Percentiles rank a stretch among this genome's conserved stretches.
phyloP scores from a whole-genome alignment of 2,797 vertebrate species.

The Aeoliscus strigatus region DNA sequence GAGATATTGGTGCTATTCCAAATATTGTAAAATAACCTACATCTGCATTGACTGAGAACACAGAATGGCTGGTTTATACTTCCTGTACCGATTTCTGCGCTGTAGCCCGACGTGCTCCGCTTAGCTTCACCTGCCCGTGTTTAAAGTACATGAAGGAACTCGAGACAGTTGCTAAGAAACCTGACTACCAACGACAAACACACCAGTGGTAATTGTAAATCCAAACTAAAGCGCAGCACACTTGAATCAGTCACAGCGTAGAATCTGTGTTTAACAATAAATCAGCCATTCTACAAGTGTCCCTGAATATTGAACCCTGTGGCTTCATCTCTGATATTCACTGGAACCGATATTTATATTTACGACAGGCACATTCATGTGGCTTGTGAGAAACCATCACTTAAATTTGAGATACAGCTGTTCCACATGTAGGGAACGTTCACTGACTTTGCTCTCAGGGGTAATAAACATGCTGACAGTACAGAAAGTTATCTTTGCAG shows the following conservation, averaged over 20 bases:
- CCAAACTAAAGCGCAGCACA: too few relatives aligned
- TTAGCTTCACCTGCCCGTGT: too few relatives aligned
- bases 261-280: not conserved
- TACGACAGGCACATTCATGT: not conserved
- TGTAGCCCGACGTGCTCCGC: too few relatives aligned
- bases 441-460: not conserved
- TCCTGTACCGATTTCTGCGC: too few relatives aligned
- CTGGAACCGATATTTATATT: not conserved
- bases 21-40: not conserved
- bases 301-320: not conserved
- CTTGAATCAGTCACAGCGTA: too few relatives aligned
- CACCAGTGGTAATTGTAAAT: too few relatives aligned
- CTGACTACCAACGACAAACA: too few relatives aligned
- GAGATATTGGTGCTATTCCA: conserved; percentile 4
- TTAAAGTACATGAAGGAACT: too few relatives aligned
- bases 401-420: not conserved
- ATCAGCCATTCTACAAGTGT: not conserved
- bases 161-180: too few relatives aligned
- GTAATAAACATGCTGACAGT: not conserved
- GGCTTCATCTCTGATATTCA: not conserved
- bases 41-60: not conserved
- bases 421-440: not conserved
- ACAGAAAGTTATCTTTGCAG: conserved; percentile 5
- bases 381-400: not conserved
- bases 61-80: too few relatives aligned